Evolutionary conservation across 2,797 vertebrate species (phyloP).

Genomic region (Epinephelus awoara): DNA sequence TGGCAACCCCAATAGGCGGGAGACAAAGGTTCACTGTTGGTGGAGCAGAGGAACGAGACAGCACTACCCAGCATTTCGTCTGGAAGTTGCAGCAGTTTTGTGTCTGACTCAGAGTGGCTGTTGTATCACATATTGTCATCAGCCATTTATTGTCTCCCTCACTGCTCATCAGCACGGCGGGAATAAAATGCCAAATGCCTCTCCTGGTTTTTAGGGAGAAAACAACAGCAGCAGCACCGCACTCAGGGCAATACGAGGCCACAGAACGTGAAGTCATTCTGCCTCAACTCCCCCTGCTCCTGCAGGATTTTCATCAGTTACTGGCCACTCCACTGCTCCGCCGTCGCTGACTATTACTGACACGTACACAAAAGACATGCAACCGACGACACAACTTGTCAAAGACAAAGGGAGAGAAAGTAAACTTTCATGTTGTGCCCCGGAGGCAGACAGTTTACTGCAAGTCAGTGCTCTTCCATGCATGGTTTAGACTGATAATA

Average conservation of each 20-base stretch:
- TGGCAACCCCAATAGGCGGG: conserved; percentile 29
- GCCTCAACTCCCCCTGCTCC: neutral
- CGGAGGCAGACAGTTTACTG: neutral
- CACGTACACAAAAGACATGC: neutral
- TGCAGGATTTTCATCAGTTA: neutral
- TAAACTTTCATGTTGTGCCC: too few species aligned
- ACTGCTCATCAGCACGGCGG: neutral
- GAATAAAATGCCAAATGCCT: conserved; percentile 18
- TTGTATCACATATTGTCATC: conserved; percentile 30
- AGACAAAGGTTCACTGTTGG: conserved; percentile 62
- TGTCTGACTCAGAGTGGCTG: conserved; percentile 32
- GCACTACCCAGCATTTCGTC: conserved; percentile 48
- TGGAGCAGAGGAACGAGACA: conserved; percentile 44
- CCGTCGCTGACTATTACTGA: neutral
- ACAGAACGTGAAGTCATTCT: neutral
- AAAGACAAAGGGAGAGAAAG: too few species aligned
- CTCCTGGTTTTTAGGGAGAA: neutral
- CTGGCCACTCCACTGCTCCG: neutral
- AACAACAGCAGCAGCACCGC: neutral
- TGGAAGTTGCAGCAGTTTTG: conserved; percentile 25
- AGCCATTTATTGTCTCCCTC: conserved; percentile 21
- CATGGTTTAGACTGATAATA: neutral
- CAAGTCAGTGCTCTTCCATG: neutral
- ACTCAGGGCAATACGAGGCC: neutral
- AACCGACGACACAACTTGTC: too few species aligned